These are phyloP conservation scores for Holocentrus rufus DNA, from an alignment of 2,797 vertebrate species.

Conservation along the genomic window DNA sequence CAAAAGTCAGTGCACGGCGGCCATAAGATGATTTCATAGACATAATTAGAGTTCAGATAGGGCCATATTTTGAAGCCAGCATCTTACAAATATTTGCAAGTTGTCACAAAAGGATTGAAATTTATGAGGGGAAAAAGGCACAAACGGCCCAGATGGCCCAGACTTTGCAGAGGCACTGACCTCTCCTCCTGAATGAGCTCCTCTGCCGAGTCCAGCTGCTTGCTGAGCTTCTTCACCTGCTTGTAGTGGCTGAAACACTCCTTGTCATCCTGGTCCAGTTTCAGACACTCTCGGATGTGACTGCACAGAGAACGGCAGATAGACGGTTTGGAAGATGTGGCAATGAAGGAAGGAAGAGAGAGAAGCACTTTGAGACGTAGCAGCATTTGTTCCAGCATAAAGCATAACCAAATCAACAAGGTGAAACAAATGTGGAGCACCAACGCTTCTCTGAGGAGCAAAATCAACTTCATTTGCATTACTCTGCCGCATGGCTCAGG, in stretches of 20 bases:
- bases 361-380: neutral
- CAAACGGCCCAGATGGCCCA: too few species aligned
- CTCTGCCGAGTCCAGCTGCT: constrained; percentile 86
- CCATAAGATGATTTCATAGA: too few species aligned
- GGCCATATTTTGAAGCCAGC: too few species aligned
- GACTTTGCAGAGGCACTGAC: constrained; percentile 65
- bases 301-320: constrained; percentile 52
- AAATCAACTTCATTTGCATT: constrained; percentile 33
- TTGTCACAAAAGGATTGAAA: too few species aligned
- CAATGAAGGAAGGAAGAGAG: neutral
- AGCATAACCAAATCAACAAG: neutral
- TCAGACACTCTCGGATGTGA: constrained; percentile 86
- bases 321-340: neutral
- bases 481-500: neutral
- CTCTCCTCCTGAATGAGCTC: constrained; percentile 81
- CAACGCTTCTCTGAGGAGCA: neutral
- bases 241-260: constrained; percentile 88
- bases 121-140: too few species aligned
- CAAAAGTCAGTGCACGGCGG: too few species aligned
- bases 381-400: neutral
- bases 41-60: too few species aligned
- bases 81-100: too few species aligned
- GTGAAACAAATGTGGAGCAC: neutral
- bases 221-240: constrained; percentile 87
- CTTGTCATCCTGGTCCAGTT: constrained; percentile 88